A percentile compares a stretch with the other conserved stretches of the same genome.
Evolutionary conservation across 2,113 vertebrate species (phyloP).

Genomic region (Pollimyrus isidori): DNA sequence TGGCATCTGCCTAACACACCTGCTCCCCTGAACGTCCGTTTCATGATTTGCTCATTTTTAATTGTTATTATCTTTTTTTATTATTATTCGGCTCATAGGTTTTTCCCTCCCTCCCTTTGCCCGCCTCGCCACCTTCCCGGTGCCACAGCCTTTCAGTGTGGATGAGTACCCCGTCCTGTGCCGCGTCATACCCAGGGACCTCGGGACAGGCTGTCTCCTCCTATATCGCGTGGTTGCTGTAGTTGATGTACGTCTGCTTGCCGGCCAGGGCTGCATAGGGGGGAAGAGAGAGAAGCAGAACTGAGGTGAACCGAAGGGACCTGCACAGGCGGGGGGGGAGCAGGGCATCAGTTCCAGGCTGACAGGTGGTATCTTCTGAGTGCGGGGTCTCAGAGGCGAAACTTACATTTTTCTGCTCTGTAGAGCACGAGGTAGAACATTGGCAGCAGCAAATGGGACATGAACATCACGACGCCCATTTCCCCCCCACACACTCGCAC

Average conservation of each 20-base stretch:
- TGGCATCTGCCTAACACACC: background rate
- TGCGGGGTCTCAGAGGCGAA: background rate
- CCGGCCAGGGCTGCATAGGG: slow-evolving; percentile 73
- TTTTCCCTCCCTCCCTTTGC: background rate
- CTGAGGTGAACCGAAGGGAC: background rate
- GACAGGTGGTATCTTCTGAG: background rate
- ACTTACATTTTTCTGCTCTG: background rate
- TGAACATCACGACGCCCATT: background rate
- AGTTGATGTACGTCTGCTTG: slow-evolving; percentile 98
- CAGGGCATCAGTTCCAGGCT: background rate
- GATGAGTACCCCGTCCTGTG: background rate
- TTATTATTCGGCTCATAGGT: background rate
- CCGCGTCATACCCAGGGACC: background rate
- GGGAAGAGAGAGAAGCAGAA: slow-evolving; percentile 33
- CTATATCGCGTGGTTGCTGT: slow-evolving; percentile 97
- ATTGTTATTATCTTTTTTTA: background rate
- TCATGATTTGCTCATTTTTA: slow-evolving; percentile 18
- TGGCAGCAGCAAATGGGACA: background rate
- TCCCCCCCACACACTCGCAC: background rate
- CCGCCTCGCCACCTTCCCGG: background rate
- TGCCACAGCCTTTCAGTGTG: slow-evolving; percentile 35
- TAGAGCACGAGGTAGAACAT: background rate
- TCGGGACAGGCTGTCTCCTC: slow-evolving; percentile 21
- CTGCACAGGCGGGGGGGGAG: background rate
- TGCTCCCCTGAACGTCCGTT: slow-evolving; percentile 32